These are phyloP conservation scores for Orientallactaga sibirica DNA, from an alignment of 2,797 vertebrate genomes.

Conservation along the genomic window DNA sequence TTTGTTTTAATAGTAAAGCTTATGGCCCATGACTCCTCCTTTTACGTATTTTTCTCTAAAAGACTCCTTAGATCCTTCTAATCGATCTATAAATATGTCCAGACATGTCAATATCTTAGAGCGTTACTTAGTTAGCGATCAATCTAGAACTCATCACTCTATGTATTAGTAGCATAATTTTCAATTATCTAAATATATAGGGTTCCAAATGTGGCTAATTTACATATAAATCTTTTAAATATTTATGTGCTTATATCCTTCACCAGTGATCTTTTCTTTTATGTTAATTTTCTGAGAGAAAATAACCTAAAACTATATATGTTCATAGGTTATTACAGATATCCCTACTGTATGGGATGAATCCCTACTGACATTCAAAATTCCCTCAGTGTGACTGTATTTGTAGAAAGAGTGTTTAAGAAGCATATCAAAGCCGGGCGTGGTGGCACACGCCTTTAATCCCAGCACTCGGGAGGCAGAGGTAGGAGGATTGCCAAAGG, in stretches of 20 bases:
- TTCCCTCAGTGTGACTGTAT: neutral
- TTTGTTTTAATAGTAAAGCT: neutral
- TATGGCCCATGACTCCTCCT: neutral
- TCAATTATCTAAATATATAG: slow-evolving; percentile 8
- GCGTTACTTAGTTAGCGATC: neutral
- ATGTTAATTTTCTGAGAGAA: neutral
- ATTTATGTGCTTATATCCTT: neutral
- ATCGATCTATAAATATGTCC: neutral
- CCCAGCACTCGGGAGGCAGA: too few species aligned
- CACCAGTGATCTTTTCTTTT: neutral
- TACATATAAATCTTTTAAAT: neutral
- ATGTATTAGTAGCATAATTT: neutral
- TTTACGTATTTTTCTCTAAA: neutral
- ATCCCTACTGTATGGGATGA: neutral
- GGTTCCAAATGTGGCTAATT: neutral
- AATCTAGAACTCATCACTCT: neutral
- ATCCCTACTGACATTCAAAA: neutral
- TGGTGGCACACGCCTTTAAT: too few species aligned
- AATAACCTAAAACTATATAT: neutral
- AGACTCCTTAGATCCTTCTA: neutral
- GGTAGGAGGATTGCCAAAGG: too few species aligned
- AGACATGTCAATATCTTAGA: neutral
- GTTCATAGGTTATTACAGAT: neutral
- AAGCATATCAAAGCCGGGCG: neutral
- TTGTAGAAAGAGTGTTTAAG: neutral